Evolutionary conservation across 2,888 invertebrate genomes (phyloP).

Genomic region (Dichetophora obliterata): DNA sequence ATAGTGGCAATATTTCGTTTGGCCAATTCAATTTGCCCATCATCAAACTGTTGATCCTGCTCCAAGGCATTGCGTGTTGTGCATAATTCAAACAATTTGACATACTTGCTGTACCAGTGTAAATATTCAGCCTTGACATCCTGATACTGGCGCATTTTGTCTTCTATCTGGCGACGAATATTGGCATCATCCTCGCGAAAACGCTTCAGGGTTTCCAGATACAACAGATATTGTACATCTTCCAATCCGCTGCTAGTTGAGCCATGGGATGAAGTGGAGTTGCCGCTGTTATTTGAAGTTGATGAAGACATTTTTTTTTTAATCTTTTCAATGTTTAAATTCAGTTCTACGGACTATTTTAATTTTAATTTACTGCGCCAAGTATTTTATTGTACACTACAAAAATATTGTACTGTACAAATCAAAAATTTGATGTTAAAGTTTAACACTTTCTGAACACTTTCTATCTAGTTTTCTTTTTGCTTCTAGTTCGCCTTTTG

Average conservation of each 20-base stretch:
- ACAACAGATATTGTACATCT: constrained; percentile 59
- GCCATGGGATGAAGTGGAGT: not conserved
- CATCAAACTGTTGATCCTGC: constrained; percentile 39
- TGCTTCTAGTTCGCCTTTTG: too few relatives aligned
- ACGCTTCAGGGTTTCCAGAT: constrained; percentile 60
- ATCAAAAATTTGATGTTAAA: too few relatives aligned
- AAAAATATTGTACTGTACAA: too few relatives aligned
- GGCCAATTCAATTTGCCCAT: constrained; percentile 33
- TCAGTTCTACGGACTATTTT: too few relatives aligned
- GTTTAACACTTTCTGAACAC: too few relatives aligned
- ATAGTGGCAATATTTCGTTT: constrained; percentile 44
- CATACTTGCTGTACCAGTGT: constrained; percentile 51
- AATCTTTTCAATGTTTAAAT: too few relatives aligned
- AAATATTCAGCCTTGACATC: constrained; percentile 58
- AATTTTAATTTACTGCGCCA: too few relatives aligned
- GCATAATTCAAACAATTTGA: constrained; percentile 50
- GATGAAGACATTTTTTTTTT: not conserved
- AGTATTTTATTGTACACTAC: too few relatives aligned
- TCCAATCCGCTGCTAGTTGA: constrained; percentile 44
- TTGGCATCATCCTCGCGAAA: constrained; percentile 55
- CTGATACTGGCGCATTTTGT: constrained; percentile 53
- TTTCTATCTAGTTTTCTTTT: too few relatives aligned
- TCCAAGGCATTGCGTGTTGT: constrained; percentile 49
- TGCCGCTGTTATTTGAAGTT: not conserved
- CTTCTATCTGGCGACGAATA: constrained; percentile 59